Conservation (phyloP, 2,797 vertebrate species). For the Lophius americanus region DNA sequence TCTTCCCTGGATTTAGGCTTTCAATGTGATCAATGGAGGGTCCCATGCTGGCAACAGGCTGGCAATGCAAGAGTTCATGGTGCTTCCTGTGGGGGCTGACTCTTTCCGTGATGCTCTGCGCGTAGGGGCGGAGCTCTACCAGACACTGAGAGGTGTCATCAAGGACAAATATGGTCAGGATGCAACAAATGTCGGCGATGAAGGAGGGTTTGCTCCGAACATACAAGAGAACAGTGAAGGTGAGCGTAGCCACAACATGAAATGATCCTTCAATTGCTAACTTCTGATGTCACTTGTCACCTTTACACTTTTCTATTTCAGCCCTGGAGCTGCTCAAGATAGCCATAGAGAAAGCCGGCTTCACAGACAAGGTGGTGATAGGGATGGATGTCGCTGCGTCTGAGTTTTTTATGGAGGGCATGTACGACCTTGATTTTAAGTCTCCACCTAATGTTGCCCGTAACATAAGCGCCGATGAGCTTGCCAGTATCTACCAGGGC, state of each 20-base stretch:
- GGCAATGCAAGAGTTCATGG: constrained; percentile 97
- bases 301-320: constrained; percentile 48
- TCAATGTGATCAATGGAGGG: constrained; percentile 94
- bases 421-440: constrained; percentile 95
- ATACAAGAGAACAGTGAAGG: constrained; percentile 95
- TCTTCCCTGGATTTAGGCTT: constrained; percentile 79
- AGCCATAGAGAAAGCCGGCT: constrained; percentile 91
- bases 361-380: constrained; percentile 93
- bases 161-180: constrained; percentile 95
- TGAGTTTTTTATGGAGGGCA: constrained; percentile 90
- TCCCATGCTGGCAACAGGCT: constrained; percentile 93
- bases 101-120: constrained; percentile 92
- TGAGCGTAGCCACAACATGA: constrained; percentile 62
- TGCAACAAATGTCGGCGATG: constrained; percentile 92
- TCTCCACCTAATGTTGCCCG: constrained; percentile 89
- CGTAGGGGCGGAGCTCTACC: constrained; percentile 91
- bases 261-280: background rate
- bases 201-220: constrained; percentile 94
- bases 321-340: constrained; percentile 93
- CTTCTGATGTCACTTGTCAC: background rate
- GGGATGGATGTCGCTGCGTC: constrained; percentile 95
- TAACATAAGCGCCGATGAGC: constrained; percentile 88
- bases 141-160: constrained; percentile 91
- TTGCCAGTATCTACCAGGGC: constrained; percentile 90
- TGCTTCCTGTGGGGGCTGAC: constrained; percentile 91